Conservation (phyloP, 2,113 vertebrate genomes). For the Etia nguti region DNA sequence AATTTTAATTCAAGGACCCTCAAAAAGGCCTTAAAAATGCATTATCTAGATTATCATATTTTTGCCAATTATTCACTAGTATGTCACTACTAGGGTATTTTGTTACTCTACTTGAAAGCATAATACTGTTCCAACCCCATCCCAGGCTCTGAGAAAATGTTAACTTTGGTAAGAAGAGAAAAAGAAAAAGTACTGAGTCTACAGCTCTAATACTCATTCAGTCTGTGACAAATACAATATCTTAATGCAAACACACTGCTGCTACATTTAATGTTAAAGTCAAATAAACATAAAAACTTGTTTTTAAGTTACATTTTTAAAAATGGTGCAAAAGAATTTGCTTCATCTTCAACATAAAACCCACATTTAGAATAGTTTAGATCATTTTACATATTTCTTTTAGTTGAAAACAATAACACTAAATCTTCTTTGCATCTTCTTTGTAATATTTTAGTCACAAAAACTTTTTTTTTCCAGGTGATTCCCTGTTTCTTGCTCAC, state of each 20-base stretch:
- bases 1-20: not conserved
- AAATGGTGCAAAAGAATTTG: not conserved
- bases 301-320: not conserved
- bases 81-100: not conserved
- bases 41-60: not conserved
- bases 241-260: not conserved
- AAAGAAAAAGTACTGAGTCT: not conserved
- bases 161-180: not conserved
- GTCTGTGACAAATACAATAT: not conserved
- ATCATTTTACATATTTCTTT: not conserved
- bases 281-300: not conserved
- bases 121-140: not conserved
- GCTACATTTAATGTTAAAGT: not conserved
- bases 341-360: not conserved
- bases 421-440: not conserved
- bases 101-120: not conserved
- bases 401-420: not conserved
- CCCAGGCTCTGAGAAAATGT: not conserved
- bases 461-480: not conserved
- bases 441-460: not conserved
- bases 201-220: not conserved
- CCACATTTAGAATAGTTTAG: not conserved
- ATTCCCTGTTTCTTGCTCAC: slow-evolving; percentile 40
- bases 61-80: not conserved
- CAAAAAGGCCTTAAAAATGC: not conserved